phyloP scores from a whole-genome alignment of 2,797 vertebrate genomes.

The Paramormyrops hopkinsi region DNA sequence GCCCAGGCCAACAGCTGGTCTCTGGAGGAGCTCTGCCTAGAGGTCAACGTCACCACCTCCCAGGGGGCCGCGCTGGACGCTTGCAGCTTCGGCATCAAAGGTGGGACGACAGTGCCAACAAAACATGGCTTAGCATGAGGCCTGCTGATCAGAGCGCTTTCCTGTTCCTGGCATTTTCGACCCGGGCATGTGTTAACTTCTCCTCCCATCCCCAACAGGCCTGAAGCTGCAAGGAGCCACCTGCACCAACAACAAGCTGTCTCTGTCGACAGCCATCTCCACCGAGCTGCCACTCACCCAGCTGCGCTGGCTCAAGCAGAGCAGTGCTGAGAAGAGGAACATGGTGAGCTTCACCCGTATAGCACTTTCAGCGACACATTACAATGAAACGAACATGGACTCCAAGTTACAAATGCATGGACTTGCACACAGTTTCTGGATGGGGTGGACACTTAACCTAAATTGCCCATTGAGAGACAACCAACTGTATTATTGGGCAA shows the following conservation, averaged over 20 bases:
- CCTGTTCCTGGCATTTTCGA: background rate
- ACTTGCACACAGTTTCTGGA: background rate
- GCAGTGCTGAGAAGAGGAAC: constrained; percentile 76
- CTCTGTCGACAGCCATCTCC: constrained; percentile 85
- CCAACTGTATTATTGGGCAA: background rate
- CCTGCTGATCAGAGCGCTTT: background rate
- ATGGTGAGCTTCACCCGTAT: constrained; percentile 63
- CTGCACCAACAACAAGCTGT: constrained; percentile 90
- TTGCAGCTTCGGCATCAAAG: constrained; percentile 96
- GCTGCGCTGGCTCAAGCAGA: constrained; percentile 89
- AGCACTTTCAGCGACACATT: background rate
- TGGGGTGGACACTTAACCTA: background rate
- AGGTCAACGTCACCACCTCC: constrained; percentile 84
- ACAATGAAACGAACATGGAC: background rate
- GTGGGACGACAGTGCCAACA: constrained; percentile 46
- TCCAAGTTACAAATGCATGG: background rate
- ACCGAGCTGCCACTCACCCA: constrained; percentile 90
- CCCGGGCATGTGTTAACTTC: background rate
- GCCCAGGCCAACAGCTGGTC: constrained; percentile 99
- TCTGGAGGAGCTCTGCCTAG: constrained; percentile 90
- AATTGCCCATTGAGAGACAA: background rate
- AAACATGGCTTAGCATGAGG: background rate
- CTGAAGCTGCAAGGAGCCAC: constrained; percentile 91
- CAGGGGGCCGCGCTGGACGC: constrained; percentile 82
- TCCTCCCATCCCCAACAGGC: constrained; percentile 49